Evolutionary conservation across 2,113 vertebrate genomes (phyloP), one percentile per base, ranked within the genome.

Genomic region (Trichomycterus rosablanca): DNA sequence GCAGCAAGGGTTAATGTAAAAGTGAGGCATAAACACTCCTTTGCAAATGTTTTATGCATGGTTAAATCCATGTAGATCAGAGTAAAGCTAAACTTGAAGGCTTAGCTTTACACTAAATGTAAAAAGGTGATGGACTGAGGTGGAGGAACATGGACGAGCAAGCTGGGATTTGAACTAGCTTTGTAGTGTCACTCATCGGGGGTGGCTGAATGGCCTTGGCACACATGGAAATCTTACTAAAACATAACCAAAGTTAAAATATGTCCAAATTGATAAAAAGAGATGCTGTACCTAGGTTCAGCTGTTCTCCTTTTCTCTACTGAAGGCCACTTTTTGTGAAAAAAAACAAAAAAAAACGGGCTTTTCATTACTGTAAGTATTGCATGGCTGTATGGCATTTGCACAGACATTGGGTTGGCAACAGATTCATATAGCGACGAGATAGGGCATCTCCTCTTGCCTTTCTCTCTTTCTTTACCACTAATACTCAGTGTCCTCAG

Each of bases 251-350:
- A 46, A 68, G 45, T 15, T 2, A 40, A 22, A 48, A 63, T 50
- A 39, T 23, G 22, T 19, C 46, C 23, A 34, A 24, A 58, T 16
- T 24, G 14, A 61, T 22, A 32, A 18, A 56, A 11, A 22, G 3
- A 55, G 54, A 51, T 63, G 23, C 54, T 63, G 42, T 55, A 71
- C 60, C 67, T 12, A 15, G 22, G 43, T 52, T 63, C 35, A 12
- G n/a, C n/a, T n/a, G n/a, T 37, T 5, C 10, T 26, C 2, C 1
- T 34, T 49, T 59, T 37, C 24, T 58, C 63, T 63, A 20, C 30
- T 66, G 35, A 76, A 74, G 76, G 76, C 53, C 76, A 78, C 71
- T 76, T 74, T 46, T 34, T 59, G n/a, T 51, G 57, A 18, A 39
- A n/a, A n/a, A n/a, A n/a, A n/a, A n/a, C n/a, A n/a, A n/a, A n/a